phyloP scores from a whole-genome alignment of 2,888 invertebrate species.

The Sthenelais limicola region DNA sequence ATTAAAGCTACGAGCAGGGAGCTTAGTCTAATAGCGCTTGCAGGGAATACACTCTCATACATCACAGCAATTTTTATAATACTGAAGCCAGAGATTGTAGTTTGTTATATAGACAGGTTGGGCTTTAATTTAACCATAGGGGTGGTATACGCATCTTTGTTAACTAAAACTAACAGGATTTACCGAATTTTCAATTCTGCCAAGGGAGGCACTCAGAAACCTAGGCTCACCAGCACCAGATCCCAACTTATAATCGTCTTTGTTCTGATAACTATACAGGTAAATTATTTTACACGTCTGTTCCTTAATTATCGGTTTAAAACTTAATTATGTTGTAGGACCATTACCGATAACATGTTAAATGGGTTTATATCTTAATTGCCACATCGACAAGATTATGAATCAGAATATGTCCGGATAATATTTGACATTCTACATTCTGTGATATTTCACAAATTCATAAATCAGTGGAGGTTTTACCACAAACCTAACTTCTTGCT shows the following conservation, averaged over 20 bases:
- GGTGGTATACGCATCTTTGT: slow-evolving; percentile 53
- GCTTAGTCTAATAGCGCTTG: slow-evolving; percentile 51
- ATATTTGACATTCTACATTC: too few relatives aligned
- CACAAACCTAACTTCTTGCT: background rate
- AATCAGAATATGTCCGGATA: too few relatives aligned
- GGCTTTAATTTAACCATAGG: slow-evolving; percentile 56
- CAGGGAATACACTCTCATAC: slow-evolving; percentile 52
- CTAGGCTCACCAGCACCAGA: slow-evolving; percentile 49
- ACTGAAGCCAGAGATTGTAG: slow-evolving; percentile 44
- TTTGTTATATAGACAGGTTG: slow-evolving; percentile 51
- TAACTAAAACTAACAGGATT: slow-evolving; percentile 44
- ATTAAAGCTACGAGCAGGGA: slow-evolving; percentile 56
- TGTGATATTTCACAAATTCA: too few relatives aligned
- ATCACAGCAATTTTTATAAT: slow-evolving; percentile 48
- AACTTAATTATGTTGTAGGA: background rate
- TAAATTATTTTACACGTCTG: slow-evolving; percentile 39
- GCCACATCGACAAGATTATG: too few relatives aligned
- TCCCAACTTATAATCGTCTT: slow-evolving; percentile 52
- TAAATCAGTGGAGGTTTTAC: too few relatives aligned
- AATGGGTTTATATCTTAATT: background rate
- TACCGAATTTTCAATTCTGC: slow-evolving; percentile 44
- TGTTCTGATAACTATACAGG: slow-evolving; percentile 52
- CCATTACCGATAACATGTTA: background rate
- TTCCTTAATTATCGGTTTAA: background rate
- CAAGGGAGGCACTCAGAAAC: slow-evolving; percentile 43